Percentiles rank a stretch among this genome's conserved stretches.
These are phyloP conservation scores for Tetramorium alpestre DNA, from an alignment of 1,140 invertebrate genomes.

Conservation along the genomic window DNA sequence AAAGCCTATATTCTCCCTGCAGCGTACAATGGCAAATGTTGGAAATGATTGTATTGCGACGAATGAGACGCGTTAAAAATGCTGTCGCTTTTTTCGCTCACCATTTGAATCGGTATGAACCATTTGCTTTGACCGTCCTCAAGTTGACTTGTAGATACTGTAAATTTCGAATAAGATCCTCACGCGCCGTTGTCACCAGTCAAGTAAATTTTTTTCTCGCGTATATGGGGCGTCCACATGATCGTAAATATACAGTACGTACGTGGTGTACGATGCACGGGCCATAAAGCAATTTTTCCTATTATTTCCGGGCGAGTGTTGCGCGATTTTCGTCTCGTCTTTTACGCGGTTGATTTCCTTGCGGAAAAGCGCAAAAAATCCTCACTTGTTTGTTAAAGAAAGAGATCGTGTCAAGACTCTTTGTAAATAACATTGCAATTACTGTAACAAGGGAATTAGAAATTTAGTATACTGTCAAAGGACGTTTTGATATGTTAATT, in stretches of 20 bases:
- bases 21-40: not conserved
- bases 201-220: not conserved
- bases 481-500: not conserved
- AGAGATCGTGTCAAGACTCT: not conserved
- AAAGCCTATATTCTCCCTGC: not conserved
- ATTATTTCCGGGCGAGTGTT: not conserved
- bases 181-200: not conserved
- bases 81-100: not conserved
- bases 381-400: not conserved
- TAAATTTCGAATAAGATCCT: not conserved
- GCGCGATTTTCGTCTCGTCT: not conserved
- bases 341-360: not conserved
- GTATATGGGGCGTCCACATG: not conserved
- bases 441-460: not conserved
- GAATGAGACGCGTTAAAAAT: not conserved
- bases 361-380: not conserved
- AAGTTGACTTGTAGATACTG: not conserved
- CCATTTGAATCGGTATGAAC: not conserved
- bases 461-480: not conserved
- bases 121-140: not conserved
- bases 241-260: not conserved
- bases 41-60: not conserved
- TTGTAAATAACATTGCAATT: not conserved
- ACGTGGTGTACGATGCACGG: not conserved
- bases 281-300: slow-evolving; percentile 15